Conservation (phyloP, 1,140 invertebrate genomes). For the Acromyrmex charruanus region DNA sequence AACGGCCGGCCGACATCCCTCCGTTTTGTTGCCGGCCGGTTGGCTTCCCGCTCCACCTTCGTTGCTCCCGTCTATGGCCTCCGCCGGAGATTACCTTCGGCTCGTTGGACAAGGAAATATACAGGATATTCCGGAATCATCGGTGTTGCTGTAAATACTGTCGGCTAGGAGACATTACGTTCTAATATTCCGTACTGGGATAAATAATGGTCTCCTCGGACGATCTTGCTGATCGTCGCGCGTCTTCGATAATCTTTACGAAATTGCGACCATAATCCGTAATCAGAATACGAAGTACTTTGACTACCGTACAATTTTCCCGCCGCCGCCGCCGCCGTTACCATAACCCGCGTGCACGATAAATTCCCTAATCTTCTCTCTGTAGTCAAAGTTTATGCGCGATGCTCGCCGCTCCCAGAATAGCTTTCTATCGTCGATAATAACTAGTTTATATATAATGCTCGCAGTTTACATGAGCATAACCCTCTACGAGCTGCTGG, state of each 20-base stretch:
- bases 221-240: not conserved
- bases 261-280: conserved; percentile 16
- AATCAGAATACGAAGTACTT: conserved; percentile 18
- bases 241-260: conserved; percentile 11
- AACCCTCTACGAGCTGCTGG: conserved; percentile 3
- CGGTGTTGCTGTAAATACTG: not conserved
- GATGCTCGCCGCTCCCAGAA: not conserved
- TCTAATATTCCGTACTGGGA: not conserved
- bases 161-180: not conserved
- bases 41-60: conserved; percentile 9
- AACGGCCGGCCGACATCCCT: conserved; percentile 71
- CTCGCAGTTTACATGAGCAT: conserved; percentile 19
- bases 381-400: conserved; percentile 5
- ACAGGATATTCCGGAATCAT: conserved; percentile 21
- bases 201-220: not conserved
- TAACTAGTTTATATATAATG: conserved; percentile 27
- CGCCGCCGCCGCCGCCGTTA: not conserved
- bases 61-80: not conserved
- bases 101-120: conserved; percentile 35
- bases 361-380: not conserved
- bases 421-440: conserved; percentile 39
- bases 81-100: not conserved
- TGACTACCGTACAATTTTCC: conserved; percentile 25
- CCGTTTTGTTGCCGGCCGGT: conserved; percentile 39
- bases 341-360: not conserved